phyloP scores from a whole-genome alignment of 1,140 invertebrate genomes.

The Ectropis grisescens region DNA sequence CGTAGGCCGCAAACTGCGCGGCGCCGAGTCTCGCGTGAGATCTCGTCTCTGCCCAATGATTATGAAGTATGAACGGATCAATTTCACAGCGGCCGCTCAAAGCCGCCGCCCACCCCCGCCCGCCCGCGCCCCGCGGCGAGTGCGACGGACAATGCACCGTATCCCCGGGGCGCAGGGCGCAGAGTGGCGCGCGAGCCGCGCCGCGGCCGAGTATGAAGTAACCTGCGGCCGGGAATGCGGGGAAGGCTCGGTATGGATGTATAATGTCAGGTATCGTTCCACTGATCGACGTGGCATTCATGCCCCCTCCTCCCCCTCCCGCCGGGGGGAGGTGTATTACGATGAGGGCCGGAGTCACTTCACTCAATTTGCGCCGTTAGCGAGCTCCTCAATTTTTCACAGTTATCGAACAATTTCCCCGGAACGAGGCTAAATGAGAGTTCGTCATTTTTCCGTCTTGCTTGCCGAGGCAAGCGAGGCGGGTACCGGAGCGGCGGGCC shows the following conservation, averaged over 20 bases:
- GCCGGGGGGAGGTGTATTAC: slow-evolving; percentile 4
- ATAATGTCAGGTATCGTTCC: slow-evolving; percentile 11
- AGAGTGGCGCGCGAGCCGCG: too few relatives aligned
- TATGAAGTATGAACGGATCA: slow-evolving; percentile 44
- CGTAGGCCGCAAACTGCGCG: too few relatives aligned
- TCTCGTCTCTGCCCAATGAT: slow-evolving; percentile 19
- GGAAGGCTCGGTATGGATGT: too few relatives aligned
- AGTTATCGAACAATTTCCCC: slow-evolving; percentile 35
- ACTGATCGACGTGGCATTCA: slow-evolving; percentile 7
- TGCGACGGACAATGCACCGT: not conserved
- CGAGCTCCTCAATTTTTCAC: slow-evolving; percentile 35
- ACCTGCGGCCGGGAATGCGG: too few relatives aligned
- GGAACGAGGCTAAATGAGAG: slow-evolving; percentile 39
- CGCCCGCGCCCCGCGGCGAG: slow-evolving; percentile 2
- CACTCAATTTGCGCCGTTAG: slow-evolving; percentile 54
- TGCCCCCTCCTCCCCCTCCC: not conserved
- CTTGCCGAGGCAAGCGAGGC: too few relatives aligned
- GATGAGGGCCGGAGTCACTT: slow-evolving; percentile 10
- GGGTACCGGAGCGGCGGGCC: too few relatives aligned
- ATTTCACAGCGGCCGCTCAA: too few relatives aligned
- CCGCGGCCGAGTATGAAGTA: too few relatives aligned
- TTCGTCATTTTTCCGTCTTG: slow-evolving; percentile 24
- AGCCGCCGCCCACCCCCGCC: slow-evolving; percentile 15
- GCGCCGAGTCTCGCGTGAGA: slow-evolving; percentile 4
- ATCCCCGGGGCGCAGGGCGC: not conserved